Conservation (phyloP, 1,140 invertebrate genomes). For the Lepidurus arcticus region DNA sequence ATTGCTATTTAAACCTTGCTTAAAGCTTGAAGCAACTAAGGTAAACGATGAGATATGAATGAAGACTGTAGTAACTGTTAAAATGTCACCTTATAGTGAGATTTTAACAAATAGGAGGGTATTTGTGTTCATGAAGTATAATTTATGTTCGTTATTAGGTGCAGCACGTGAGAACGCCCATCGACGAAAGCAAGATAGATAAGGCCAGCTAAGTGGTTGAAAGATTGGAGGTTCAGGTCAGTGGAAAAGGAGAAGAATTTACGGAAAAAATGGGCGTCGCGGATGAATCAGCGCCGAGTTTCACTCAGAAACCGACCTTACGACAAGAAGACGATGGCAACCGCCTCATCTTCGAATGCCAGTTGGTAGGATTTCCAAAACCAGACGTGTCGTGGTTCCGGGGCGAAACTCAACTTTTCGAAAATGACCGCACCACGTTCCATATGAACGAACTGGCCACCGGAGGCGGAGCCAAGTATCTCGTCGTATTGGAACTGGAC, state of each 20-base stretch:
- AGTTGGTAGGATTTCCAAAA: constrained; percentile 76
- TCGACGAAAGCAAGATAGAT: constrained; percentile 4
- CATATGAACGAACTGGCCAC: constrained; percentile 74
- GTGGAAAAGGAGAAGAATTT: not conserved
- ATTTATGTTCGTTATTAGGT: constrained; percentile 7
- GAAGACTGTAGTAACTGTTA: too few relatives aligned
- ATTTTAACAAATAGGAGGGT: not conserved
- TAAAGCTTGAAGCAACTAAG: too few relatives aligned
- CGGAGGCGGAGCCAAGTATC: constrained; percentile 61
- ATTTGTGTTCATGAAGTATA: not conserved
- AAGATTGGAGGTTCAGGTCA: constrained; percentile 4
- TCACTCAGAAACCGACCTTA: constrained; percentile 92
- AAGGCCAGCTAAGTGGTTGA: constrained; percentile 3
- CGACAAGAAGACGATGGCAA: constrained; percentile 94
- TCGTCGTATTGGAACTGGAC: constrained; percentile 85
- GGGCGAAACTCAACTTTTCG: constrained; percentile 71
- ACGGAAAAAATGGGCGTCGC: constrained; percentile 61
- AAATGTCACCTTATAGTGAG: not conserved
- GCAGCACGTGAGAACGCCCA: constrained; percentile 8
- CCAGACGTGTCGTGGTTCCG: constrained; percentile 72
- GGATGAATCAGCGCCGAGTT: constrained; percentile 93
- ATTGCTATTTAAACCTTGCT: too few relatives aligned
- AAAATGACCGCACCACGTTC: constrained; percentile 76
- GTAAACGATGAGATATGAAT: too few relatives aligned
- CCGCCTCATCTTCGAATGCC: constrained; percentile 90